phyloP scores from a whole-genome alignment of 2,888 invertebrate species.

The Liodrosophila aerea region DNA sequence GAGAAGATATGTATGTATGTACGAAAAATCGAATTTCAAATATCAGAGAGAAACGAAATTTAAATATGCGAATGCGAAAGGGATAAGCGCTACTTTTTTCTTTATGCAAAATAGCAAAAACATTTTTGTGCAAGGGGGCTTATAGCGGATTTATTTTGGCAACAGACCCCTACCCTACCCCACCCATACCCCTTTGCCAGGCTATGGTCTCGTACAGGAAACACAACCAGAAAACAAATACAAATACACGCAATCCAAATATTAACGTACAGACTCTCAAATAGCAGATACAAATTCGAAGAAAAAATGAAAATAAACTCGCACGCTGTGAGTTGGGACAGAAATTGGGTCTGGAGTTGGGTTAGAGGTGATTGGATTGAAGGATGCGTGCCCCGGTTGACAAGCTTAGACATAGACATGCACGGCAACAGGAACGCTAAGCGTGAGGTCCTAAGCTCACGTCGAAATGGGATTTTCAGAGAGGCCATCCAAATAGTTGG shows the following conservation, averaged over 20 bases:
- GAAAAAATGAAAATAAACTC: slow-evolving; percentile 23
- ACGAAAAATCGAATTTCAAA: slow-evolving; percentile 70
- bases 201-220: slow-evolving; percentile 26
- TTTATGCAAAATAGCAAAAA: slow-evolving; percentile 62
- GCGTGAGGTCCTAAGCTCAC: slow-evolving; percentile 42
- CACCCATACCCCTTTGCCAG: slow-evolving; percentile 3
- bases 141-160: slow-evolving; percentile 69
- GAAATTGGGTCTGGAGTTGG: background rate
- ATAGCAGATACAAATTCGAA: slow-evolving; percentile 61
- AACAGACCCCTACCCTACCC: slow-evolving; percentile 18
- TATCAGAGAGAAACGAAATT: slow-evolving; percentile 62
- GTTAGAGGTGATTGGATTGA: slow-evolving; percentile 27
- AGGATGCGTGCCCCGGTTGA: slow-evolving; percentile 33
- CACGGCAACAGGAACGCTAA: slow-evolving; percentile 16
- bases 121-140: slow-evolving; percentile 67
- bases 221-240: slow-evolving; percentile 66
- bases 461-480: slow-evolving; percentile 33
- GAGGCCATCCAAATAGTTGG: slow-evolving; percentile 36
- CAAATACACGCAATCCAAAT: slow-evolving; percentile 71
- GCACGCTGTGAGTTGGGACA: slow-evolving; percentile 17
- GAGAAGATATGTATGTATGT: background rate
- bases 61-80: slow-evolving; percentile 63
- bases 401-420: slow-evolving; percentile 23
- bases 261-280: slow-evolving; percentile 55
- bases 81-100: slow-evolving; percentile 62